Percentiles rank a stretch among this genome's conserved stretches.
Conservation (phyloP, 2,113 vertebrate species). For the Rhinopomastus cyanomelas region DNA sequence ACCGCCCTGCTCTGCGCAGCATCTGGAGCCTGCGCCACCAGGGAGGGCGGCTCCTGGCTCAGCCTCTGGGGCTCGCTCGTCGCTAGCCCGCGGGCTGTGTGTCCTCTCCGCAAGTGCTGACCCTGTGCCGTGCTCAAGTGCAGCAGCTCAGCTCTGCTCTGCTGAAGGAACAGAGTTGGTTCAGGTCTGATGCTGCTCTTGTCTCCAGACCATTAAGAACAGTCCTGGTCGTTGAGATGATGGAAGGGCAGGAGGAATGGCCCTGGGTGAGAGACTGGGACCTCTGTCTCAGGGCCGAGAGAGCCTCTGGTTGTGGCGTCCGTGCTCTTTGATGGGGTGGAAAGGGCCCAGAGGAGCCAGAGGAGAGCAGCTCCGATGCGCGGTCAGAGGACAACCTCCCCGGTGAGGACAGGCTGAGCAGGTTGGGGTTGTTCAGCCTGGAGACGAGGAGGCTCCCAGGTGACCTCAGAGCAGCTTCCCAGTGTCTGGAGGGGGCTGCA, state of each 20-base stretch:
- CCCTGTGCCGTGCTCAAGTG: background rate
- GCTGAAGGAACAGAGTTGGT: background rate
- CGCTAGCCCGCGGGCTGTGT: rapidly evolving
- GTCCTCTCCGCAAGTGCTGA: background rate
- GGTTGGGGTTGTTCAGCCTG: too few relatives aligned
- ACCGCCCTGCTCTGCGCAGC: too few relatives aligned
- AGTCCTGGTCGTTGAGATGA: rapidly evolving
- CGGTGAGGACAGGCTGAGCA: too few relatives aligned
- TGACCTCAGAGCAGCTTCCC: too few relatives aligned
- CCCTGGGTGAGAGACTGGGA: background rate
- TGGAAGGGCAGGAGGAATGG: background rate
- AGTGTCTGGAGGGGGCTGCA: too few relatives aligned
- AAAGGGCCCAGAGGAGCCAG: background rate
- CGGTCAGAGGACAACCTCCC: too few relatives aligned
- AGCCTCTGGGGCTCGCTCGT: background rate
- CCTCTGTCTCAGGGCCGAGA: background rate
- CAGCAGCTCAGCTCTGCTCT: background rate
- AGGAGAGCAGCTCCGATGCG: too few relatives aligned
- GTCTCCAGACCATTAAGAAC: rapidly evolving
- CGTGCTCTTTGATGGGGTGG: background rate
- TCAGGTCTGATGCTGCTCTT: background rate
- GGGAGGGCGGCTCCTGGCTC: too few relatives aligned
- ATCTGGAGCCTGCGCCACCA: too few relatives aligned
- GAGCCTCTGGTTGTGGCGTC: background rate
- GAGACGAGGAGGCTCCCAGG: too few relatives aligned